Conservation (phyloP, 1,140 invertebrate species). For the Monomorium pharaonis region DNA sequence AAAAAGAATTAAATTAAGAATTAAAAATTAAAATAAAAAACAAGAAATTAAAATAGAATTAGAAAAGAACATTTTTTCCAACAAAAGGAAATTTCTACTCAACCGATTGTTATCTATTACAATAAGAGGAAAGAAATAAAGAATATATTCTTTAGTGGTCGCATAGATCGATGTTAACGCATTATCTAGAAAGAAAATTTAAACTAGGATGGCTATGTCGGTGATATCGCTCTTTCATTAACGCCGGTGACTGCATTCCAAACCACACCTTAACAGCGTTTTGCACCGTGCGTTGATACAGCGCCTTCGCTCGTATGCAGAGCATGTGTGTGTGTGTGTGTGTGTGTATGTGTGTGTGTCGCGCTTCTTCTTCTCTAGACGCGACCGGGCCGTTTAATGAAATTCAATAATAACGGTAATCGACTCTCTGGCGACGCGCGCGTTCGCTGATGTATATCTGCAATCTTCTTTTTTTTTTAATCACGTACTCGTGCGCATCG, state of each 20-base stretch:
- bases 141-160: not conserved
- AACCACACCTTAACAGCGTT: conserved; percentile 72
- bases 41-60: not conserved
- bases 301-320: conserved; percentile 65
- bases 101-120: not conserved
- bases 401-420: conserved; percentile 78
- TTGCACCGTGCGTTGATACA: conserved; percentile 55
- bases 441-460: conserved; percentile 61
- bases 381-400: conserved; percentile 63
- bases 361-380: conserved; percentile 41
- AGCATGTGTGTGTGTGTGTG: no score
- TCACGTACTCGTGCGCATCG: not conserved
- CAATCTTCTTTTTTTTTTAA: conserved; percentile 48
- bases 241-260: conserved; percentile 73
- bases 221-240: conserved; percentile 53
- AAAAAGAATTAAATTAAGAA: not conserved
- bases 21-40: no score
- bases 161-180: not conserved
- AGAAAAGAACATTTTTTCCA: not conserved
- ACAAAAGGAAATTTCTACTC: not conserved
- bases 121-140: not conserved
- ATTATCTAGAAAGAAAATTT: not conserved
- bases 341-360: no score
- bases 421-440: conserved; percentile 60
- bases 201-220: conserved; percentile 29